A percentile compares a stretch with the other conserved stretches of the same genome.
These are phyloP conservation scores for Eulacestoma nigropectus DNA, from an alignment of 2,113 vertebrate species.

Conservation along the genomic window DNA sequence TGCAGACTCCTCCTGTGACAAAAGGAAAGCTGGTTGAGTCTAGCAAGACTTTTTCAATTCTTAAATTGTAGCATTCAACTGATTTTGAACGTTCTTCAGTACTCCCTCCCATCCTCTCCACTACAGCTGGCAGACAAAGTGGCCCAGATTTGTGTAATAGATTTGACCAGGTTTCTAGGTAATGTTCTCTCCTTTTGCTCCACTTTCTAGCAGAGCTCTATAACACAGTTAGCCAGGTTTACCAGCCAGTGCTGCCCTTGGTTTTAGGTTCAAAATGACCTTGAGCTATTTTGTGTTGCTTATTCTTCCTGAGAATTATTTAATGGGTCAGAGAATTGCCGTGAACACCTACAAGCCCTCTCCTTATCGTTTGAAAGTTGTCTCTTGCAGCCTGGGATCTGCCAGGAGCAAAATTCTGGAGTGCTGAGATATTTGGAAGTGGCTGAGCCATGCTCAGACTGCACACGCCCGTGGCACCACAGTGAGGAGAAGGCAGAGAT, in stretches of 20 bases:
- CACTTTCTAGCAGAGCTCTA: neutral
- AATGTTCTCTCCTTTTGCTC: neutral
- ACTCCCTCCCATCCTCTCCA: neutral
- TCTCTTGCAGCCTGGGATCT: neutral
- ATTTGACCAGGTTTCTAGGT: neutral
- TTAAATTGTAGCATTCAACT: neutral
- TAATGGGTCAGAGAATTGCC: neutral
- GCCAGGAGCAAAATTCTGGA: neutral
- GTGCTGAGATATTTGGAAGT: neutral
- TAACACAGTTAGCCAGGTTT: neutral
- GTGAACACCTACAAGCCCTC: neutral
- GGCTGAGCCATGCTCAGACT: neutral
- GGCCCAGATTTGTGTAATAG: neutral
- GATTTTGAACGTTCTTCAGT: neutral
- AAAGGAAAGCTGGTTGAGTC: neutral
- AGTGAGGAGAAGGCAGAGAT: neutral
- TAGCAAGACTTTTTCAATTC: neutral
- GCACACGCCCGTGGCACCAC: accelerated
- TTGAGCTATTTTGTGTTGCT: neutral
- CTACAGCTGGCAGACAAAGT: neutral
- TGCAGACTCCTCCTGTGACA: neutral
- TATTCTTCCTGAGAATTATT: neutral
- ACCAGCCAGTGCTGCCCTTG: neutral
- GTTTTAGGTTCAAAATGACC: neutral
- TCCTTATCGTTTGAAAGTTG: neutral